Evolutionary conservation across 2,797 vertebrate genomes (phyloP).

Genomic region (Aldrovandia affinis): DNA sequence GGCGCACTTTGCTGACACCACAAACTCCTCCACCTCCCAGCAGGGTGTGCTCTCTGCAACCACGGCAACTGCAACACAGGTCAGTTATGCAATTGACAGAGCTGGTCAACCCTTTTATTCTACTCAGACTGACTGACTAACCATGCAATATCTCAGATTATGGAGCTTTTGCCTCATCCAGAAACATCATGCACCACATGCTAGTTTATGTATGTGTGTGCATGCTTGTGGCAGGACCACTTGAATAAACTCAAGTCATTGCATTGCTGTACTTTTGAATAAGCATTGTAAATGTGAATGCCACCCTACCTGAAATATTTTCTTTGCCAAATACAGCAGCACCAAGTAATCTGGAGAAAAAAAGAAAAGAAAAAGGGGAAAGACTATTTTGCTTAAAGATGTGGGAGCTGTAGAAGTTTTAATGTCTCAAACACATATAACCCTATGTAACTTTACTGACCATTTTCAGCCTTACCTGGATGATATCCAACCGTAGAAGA

Average conservation of each 20-base stretch:
- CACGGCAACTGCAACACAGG: conserved; percentile 46
- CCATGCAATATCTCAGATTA: not conserved
- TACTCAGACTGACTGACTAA: too few species aligned
- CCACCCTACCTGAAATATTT: conserved; percentile 20
- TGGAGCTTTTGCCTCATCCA: not conserved
- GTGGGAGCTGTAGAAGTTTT: too few species aligned
- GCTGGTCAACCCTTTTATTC: not conserved
- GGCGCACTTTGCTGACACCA: conserved; percentile 65
- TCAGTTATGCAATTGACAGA: not conserved
- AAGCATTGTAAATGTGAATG: not conserved
- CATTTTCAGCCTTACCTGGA: conserved; percentile 18
- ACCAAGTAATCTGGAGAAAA: conserved; percentile 24
- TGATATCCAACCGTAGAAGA: conserved; percentile 23
- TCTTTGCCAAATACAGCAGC: conserved; percentile 25
- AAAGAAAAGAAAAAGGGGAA: conserved; percentile 10
- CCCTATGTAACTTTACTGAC: not conserved
- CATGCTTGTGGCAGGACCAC: not conserved
- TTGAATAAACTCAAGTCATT: not conserved
- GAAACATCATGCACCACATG: not conserved
- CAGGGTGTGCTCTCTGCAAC: conserved; percentile 55
- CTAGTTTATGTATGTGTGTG: not conserved
- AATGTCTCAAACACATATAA: too few species aligned
- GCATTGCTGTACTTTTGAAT: not conserved
- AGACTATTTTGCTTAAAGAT: not conserved
- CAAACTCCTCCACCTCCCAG: conserved; percentile 74